Conservation (phyloP, 2,888 invertebrate species). For the Pterostichus madidus region DNA sequence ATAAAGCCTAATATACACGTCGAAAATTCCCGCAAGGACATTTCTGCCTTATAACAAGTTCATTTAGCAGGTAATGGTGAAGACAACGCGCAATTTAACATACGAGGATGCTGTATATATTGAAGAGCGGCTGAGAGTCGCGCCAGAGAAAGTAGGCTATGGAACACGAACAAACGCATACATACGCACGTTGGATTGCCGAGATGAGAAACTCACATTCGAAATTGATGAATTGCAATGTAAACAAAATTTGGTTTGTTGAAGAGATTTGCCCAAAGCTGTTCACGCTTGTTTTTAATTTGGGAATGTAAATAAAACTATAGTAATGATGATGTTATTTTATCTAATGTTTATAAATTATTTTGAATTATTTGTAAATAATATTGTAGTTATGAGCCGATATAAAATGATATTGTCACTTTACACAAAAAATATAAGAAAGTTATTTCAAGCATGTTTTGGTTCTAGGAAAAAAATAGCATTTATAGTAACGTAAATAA, state of each 20-base stretch:
- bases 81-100: slow-evolving; percentile 20
- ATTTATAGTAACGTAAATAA: too few relatives aligned
- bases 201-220: slow-evolving; percentile 41
- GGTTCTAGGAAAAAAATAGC: too few relatives aligned
- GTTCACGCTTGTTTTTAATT: background rate
- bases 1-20: background rate
- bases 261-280: background rate
- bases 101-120: background rate
- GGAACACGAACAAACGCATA: slow-evolving; percentile 28
- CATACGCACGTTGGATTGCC: background rate
- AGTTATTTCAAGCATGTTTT: too few relatives aligned
- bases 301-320: slow-evolving; percentile 14
- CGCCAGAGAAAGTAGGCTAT: slow-evolving; percentile 55
- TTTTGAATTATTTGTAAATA: background rate
- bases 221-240: slow-evolving; percentile 47
- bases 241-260: slow-evolving; percentile 44
- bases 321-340: background rate
- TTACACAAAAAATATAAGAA: too few relatives aligned
- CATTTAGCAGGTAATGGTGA: background rate
- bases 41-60: slow-evolving; percentile 32
- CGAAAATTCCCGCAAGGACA: slow-evolving; percentile 4
- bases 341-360: background rate
- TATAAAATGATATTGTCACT: too few relatives aligned
- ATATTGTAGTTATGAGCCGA: background rate
- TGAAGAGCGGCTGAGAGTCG: slow-evolving; percentile 17